Evolutionary conservation across 2,888 invertebrate genomes (phyloP).

Genomic region (Perizoma affinitatum): DNA sequence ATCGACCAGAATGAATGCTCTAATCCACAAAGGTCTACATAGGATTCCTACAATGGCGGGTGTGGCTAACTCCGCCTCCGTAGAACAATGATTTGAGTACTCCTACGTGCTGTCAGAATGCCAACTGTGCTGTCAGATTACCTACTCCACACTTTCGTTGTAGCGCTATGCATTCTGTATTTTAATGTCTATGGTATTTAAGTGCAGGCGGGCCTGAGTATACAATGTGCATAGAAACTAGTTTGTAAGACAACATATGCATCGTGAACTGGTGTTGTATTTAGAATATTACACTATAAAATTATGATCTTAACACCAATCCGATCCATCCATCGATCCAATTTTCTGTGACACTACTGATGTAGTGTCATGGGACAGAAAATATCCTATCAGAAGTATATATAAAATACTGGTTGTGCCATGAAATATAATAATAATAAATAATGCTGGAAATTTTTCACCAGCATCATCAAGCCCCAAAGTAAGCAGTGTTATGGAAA

Average conservation of each 20-base stretch:
- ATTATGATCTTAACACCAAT: too few species aligned
- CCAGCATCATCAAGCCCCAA: too few species aligned
- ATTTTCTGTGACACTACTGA: too few species aligned
- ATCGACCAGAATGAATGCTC: constrained; percentile 40
- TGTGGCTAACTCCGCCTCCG: constrained; percentile 44
- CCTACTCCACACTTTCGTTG: constrained; percentile 22
- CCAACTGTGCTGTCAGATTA: constrained; percentile 20
- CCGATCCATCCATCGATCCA: too few species aligned
- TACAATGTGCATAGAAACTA: neutral
- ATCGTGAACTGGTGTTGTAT: neutral
- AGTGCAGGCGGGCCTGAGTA: neutral
- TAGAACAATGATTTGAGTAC: constrained; percentile 18
- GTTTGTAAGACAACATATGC: too few species aligned
- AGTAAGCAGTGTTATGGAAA: too few species aligned
- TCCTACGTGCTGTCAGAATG: constrained; percentile 29
- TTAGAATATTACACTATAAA: too few species aligned
- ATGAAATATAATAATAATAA: too few species aligned
- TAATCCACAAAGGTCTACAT: constrained; percentile 45
- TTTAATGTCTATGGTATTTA: constrained; percentile 27
- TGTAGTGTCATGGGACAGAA: too few species aligned
- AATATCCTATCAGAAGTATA: too few species aligned
- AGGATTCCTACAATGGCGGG: constrained; percentile 45
- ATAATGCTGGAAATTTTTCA: too few species aligned
- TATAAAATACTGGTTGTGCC: too few species aligned
- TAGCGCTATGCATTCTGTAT: constrained; percentile 18